phyloP scores from a whole-genome alignment of 1,140 invertebrate species.

The Lepidotrigona ventralis region DNA sequence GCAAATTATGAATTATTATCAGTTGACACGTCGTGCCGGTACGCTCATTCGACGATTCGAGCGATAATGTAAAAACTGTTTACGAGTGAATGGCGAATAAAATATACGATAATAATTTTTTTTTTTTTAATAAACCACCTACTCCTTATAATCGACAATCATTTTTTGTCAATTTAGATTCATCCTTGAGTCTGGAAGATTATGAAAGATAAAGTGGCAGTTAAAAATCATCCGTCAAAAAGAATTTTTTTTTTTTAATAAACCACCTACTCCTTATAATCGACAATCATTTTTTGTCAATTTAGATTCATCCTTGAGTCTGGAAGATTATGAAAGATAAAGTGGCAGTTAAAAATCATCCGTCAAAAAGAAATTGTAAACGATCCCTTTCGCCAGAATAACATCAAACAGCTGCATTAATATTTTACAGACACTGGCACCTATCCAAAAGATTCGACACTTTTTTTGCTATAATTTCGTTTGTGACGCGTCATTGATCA shows the following conservation, averaged over 20 bases:
- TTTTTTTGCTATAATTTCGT: too few species aligned
- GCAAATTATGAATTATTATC: conserved; percentile 26
- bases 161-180: neutral
- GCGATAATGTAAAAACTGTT: conserved; percentile 28
- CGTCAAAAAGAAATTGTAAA: neutral
- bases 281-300: neutral
- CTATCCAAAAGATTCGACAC: too few species aligned
- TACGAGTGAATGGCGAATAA: conserved; percentile 24
- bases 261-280: neutral
- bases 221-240: too few species aligned
- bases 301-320: neutral
- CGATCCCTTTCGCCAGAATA: neutral
- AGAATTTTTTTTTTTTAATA: neutral
- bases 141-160: neutral
- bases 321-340: neutral
- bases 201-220: neutral
- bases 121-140: neutral
- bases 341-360: too few species aligned
- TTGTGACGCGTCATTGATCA: too few species aligned
- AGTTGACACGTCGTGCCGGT: conserved; percentile 11
- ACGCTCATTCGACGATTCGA: neutral
- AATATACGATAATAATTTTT: conserved; percentile 4
- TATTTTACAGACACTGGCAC: too few species aligned
- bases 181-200: neutral
- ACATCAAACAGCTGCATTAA: too few species aligned